Percentiles rank a stretch among this genome's conserved stretches.
phyloP scores from a whole-genome alignment of 2,888 invertebrate genomes.

The Apeira syringaria region DNA sequence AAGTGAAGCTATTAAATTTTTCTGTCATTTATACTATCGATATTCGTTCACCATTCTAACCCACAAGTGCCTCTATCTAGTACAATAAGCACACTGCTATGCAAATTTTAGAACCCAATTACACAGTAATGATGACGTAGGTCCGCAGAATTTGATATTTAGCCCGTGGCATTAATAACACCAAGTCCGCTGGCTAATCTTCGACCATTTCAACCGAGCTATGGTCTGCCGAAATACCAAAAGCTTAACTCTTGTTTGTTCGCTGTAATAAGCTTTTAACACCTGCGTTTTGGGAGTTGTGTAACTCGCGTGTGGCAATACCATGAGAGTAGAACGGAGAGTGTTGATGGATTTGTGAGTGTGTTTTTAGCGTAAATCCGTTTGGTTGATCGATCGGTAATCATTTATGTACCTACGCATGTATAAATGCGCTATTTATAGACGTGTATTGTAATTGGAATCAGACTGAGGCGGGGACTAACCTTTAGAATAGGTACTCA shows the following conservation, averaged over 20 bases:
- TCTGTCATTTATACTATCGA: too few relatives aligned
- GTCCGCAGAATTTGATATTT: constrained; percentile 56
- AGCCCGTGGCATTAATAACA: constrained; percentile 62
- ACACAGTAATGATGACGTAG: constrained; percentile 34
- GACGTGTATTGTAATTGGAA: not conserved
- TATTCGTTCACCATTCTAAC: not conserved
- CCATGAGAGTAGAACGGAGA: constrained; percentile 32
- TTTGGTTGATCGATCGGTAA: constrained; percentile 42
- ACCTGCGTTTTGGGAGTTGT: constrained; percentile 71
- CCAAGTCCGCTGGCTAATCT: constrained; percentile 68
- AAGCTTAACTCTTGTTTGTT: constrained; percentile 79
- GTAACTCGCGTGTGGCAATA: constrained; percentile 49
- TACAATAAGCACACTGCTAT: constrained; percentile 24
- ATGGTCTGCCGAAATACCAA: constrained; percentile 66
- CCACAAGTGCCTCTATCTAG: constrained; percentile 12
- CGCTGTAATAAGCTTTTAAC: constrained; percentile 76
- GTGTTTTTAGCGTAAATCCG: constrained; percentile 36
- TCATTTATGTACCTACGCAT: constrained; percentile 14
- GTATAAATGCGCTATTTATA: constrained; percentile 18
- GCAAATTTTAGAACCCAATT: constrained; percentile 35
- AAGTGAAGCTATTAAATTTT: too few relatives aligned
- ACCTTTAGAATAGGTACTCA: too few relatives aligned
- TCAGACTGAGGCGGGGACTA: too few relatives aligned
- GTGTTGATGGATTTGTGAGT: constrained; percentile 53
- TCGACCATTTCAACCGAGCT: constrained; percentile 67